These are phyloP conservation scores for Archips crataeganus DNA, from an alignment of 2,888 invertebrate genomes.

Conservation along the genomic window DNA sequence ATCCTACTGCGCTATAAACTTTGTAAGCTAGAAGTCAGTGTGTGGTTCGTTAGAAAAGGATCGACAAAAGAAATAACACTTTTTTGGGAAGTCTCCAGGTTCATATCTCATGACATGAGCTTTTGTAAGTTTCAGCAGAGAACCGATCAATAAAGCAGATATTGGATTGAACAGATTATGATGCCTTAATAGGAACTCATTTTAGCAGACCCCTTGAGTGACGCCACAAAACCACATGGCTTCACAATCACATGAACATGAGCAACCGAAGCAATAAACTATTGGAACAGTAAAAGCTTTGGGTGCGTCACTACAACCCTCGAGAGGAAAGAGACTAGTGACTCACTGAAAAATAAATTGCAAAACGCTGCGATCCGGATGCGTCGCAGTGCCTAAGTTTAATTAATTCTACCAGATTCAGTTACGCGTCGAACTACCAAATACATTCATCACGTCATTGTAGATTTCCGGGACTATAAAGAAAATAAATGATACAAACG, in stretches of 20 bases:
- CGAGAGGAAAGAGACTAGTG: slow-evolving; percentile 27
- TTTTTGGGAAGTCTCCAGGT: slow-evolving; percentile 9
- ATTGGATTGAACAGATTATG: neutral
- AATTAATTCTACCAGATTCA: slow-evolving; percentile 31
- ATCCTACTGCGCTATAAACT: slow-evolving; percentile 2
- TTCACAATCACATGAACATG: slow-evolving; percentile 7
- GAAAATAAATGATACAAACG: neutral
- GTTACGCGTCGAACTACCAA: slow-evolving; percentile 24
- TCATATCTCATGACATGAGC: neutral
- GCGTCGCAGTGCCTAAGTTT: slow-evolving; percentile 22
- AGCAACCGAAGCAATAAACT: slow-evolving; percentile 15
- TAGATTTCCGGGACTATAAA: slow-evolving; percentile 20
- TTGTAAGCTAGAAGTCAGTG: neutral
- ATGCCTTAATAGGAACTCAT: neutral
- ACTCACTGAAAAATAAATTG: slow-evolving; percentile 29
- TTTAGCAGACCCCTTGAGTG: neutral
- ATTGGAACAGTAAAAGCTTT: slow-evolving; percentile 26
- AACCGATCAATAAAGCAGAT: neutral
- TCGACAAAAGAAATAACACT: neutral
- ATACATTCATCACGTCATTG: slow-evolving; percentile 18
- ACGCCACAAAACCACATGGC: slow-evolving; percentile 28
- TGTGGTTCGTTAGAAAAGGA: neutral
- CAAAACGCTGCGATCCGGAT: slow-evolving; percentile 26
- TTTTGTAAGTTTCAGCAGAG: neutral
- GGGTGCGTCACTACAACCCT: slow-evolving; percentile 36